Evolutionary conservation across 2,113 vertebrate species (phyloP), one percentile per base, ranked within the genome.

Genomic region (Notiomystis cincta): DNA sequence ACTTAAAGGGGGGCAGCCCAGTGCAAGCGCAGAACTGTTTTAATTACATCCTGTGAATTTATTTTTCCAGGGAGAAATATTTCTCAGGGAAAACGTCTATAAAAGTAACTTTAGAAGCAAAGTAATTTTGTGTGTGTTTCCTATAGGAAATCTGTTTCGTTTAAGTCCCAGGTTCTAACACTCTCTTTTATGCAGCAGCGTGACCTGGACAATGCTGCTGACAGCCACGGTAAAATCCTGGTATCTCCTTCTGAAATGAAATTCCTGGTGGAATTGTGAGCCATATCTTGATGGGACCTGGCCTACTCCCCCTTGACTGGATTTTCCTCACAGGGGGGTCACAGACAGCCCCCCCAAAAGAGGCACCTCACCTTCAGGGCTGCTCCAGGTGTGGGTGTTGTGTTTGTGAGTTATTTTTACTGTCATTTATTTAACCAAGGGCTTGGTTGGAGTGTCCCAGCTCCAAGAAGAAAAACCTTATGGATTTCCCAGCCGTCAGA

Each of bases 1-100:
- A 97, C 95, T 98, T 97, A 97, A 44, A 94, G 82, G 72, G 47
- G 83, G 82, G 89, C 92, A 82, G 60, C 97, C 95, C 97, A 88
- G 93, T 71, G 85, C 69, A 95, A 50, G 37, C 97, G 88, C 72
- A 94, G 42, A 94, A 90, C 88, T 76, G 94, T 66, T 97, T 98
- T 98, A 97, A 98, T 97, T 96, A 96, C 85, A 87, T 98, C 98
- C 98, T 97, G 96, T 87, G 96, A 97, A 96, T 94, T 97, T 97
- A 96, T 94, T 98, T 98, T 98, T 98, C 97, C 98, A 94, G 96
- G 72, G 97, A 97, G 96, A 96, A 97, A 94, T 96, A 95, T 95
- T 98, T 98, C 93, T 96, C 51, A 6, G 91, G 95, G 96, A 97
- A 90, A 97, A 96, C 10, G 73, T 94, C 96, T 90, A 97, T 97